These are phyloP conservation scores for Bovichtus variegatus DNA, from an alignment of 2,797 vertebrate genomes.

Conservation along the genomic window DNA sequence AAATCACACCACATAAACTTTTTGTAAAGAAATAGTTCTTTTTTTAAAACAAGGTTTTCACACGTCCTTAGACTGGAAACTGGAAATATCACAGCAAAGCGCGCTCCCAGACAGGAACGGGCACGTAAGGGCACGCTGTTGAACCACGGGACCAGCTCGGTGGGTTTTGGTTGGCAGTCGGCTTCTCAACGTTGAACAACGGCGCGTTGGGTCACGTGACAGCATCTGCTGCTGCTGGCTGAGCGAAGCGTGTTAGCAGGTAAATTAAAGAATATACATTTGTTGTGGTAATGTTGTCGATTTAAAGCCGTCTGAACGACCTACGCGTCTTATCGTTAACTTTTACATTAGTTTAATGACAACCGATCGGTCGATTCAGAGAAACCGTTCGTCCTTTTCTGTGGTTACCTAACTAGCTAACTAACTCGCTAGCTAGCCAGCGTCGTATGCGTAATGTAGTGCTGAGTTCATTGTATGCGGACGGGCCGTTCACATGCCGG, in stretches of 20 bases:
- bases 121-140: slow-evolving; percentile 13
- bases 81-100: neutral
- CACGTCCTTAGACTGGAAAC: neutral
- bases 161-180: slow-evolving; percentile 46
- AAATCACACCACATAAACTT: neutral
- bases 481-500: slow-evolving; percentile 75
- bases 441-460: slow-evolving; percentile 19
- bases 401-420: slow-evolving; percentile 34
- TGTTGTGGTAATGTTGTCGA: slow-evolving; percentile 4
- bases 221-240: slow-evolving; percentile 83
- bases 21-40: neutral
- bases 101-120: neutral
- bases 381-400: neutral
- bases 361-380: neutral
- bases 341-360: neutral
- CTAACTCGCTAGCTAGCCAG: slow-evolving; percentile 22
- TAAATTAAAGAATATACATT: slow-evolving; percentile 73
- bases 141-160: slow-evolving; percentile 46
- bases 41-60: neutral
- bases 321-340: rapidly evolving
- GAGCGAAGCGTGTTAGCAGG: slow-evolving; percentile 90
- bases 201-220: slow-evolving; percentile 80
- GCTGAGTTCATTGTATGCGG: slow-evolving; percentile 59
- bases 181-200: slow-evolving; percentile 72
- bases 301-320: neutral